A percentile compares a stretch with the other conserved stretches of the same genome.
Evolutionary conservation across 2,113 vertebrate species (phyloP).

Genomic region (Paradoxurus hermaphroditus): DNA sequence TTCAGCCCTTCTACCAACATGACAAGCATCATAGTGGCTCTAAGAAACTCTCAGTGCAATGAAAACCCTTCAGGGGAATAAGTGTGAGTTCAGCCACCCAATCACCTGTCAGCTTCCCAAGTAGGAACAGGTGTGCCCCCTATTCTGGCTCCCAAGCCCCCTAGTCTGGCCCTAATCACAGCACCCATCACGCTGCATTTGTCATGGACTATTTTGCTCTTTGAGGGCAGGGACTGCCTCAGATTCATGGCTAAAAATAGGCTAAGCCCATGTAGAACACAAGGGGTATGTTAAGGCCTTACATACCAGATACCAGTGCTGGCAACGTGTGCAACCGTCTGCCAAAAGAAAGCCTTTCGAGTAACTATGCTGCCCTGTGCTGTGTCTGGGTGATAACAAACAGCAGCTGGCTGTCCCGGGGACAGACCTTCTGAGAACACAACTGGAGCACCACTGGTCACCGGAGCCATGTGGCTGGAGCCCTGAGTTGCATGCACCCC

Average conservation of each 20-base stretch:
- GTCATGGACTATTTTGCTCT: neutral
- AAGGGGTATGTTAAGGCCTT: neutral
- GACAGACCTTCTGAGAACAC: neutral
- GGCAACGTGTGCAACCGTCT: rapidly evolving
- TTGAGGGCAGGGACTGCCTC: neutral
- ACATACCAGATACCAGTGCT: neutral
- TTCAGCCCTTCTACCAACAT: neutral
- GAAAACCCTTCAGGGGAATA: neutral
- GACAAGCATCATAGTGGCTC: neutral
- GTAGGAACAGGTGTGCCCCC: too few species aligned
- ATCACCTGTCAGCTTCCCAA: neutral
- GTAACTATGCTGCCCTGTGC: neutral
- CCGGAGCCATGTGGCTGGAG: neutral
- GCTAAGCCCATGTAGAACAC: neutral
- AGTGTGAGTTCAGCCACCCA: neutral
- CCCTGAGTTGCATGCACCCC: neutral
- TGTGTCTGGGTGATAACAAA: neutral
- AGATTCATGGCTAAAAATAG: neutral
- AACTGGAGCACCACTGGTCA: neutral
- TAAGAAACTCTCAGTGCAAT: too few species aligned
- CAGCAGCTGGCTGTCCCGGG: neutral
- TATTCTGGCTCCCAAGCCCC: neutral
- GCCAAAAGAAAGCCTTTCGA: neutral
- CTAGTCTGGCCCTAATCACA: neutral
- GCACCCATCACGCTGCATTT: too few species aligned